These are phyloP conservation scores for Adelosebastes latens DNA, from an alignment of 2,797 vertebrate genomes.

Conservation along the genomic window DNA sequence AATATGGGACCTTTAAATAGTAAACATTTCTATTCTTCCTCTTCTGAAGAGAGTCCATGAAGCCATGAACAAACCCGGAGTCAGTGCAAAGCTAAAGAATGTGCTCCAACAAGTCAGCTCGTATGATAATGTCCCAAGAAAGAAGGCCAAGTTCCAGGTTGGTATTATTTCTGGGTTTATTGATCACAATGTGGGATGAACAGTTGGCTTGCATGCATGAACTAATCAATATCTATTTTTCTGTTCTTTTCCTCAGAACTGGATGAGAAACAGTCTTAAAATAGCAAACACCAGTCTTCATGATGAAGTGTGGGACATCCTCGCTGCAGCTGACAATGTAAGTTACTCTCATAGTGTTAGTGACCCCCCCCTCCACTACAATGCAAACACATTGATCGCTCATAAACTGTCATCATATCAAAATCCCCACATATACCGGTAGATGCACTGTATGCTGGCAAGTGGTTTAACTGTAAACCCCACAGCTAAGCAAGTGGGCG, in stretches of 20 bases:
- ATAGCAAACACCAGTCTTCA: constrained; percentile 83
- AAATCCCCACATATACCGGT: too few species aligned
- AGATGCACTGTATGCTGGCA: too few species aligned
- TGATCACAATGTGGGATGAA: not conserved
- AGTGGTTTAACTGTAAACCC: too few species aligned
- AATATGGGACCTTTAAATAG: too few species aligned
- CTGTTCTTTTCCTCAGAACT: constrained; percentile 85
- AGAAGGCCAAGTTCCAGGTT: constrained; percentile 96
- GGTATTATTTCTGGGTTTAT: constrained; percentile 1
- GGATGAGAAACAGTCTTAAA: constrained; percentile 95
- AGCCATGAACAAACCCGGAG: constrained; percentile 86
- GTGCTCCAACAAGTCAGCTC: constrained; percentile 89
- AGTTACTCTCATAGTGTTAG: constrained; percentile 51
- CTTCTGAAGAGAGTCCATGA: constrained; percentile 88
- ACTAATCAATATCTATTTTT: not conserved
- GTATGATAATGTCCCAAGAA: constrained; percentile 94
- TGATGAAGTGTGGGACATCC: constrained; percentile 92
- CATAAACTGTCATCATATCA: too few species aligned
- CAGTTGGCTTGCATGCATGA: not conserved
- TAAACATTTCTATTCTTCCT: not conserved
- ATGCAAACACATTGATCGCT: too few species aligned
- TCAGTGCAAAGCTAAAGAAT: constrained; percentile 85
- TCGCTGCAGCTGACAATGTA: constrained; percentile 85
- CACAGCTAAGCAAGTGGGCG: too few species aligned
- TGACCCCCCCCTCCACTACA: too few species aligned